phyloP scores from a whole-genome alignment of 2,888 invertebrate genomes.

The Latrodectus hesperus region DNA sequence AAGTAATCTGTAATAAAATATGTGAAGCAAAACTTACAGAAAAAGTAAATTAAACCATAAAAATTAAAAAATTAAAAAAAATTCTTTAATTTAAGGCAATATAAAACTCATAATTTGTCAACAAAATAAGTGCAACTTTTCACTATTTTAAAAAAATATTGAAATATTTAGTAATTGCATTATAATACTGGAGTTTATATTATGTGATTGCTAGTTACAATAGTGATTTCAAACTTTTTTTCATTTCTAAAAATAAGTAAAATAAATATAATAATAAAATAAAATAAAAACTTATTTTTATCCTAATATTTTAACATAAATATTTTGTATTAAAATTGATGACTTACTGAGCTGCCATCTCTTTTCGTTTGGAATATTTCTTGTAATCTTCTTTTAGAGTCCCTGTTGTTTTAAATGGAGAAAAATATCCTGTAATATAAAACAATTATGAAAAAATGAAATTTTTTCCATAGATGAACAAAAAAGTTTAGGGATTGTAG shows the following conservation, averaged over 20 bases:
- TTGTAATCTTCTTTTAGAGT: conserved; percentile 94
- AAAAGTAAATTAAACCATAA: too few species aligned
- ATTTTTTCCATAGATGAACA: too few species aligned
- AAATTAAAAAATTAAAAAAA: too few species aligned
- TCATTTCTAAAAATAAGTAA: neutral
- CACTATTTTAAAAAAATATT: neutral
- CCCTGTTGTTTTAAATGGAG: conserved; percentile 97
- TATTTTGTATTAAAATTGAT: conserved; percentile 23
- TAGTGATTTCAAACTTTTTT: neutral
- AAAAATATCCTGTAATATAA: conserved; percentile 81
- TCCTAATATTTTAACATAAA: neutral
- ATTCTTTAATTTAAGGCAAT: too few species aligned
- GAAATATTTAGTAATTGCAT: neutral
- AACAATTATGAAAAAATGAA: too few species aligned
- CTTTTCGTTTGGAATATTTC: conserved; percentile 84
- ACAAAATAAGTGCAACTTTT: neutral
- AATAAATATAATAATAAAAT: neutral
- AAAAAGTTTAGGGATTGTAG: too few species aligned
- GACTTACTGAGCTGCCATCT: conserved; percentile 83
- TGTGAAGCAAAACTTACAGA: too few species aligned
- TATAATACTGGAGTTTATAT: neutral
- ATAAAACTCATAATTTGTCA: too few species aligned
- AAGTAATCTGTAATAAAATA: too few species aligned
- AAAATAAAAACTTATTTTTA: neutral
- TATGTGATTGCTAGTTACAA: neutral